Evolutionary conservation across 2,888 invertebrate species (phyloP).

Genomic region (Thelaira solivaga): DNA sequence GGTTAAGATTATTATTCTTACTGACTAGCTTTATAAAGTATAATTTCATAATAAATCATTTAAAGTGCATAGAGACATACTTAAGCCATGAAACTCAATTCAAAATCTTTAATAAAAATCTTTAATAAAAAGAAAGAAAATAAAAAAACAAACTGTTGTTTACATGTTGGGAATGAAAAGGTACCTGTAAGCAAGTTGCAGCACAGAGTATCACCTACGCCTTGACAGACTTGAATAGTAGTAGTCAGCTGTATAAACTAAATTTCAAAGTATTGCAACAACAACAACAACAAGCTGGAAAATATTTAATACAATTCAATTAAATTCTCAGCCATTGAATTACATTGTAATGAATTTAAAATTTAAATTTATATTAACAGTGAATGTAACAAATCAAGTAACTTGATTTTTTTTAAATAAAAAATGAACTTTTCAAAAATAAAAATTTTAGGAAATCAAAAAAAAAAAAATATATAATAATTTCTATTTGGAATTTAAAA

Average conservation of each 20-base stretch:
- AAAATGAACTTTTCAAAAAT: too few species aligned
- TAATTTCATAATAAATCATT: slow-evolving; percentile 58
- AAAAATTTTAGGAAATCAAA: too few species aligned
- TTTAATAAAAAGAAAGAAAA: too few species aligned
- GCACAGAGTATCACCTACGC: slow-evolving; percentile 54
- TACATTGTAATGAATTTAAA: not conserved
- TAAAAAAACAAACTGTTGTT: slow-evolving; percentile 15
- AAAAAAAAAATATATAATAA: too few species aligned
- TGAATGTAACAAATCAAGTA: too few species aligned
- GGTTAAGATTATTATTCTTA: not conserved
- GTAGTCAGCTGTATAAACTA: not conserved
- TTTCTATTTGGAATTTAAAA: too few species aligned
- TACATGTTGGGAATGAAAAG: slow-evolving; percentile 33
- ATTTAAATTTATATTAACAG: not conserved
- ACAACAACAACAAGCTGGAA: slow-evolving; percentile 29
- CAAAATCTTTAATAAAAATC: slow-evolving; percentile 45
- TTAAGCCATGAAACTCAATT: not conserved
- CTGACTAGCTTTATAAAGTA: slow-evolving; percentile 14
- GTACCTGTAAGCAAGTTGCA: slow-evolving; percentile 53
- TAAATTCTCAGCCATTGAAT: not conserved
- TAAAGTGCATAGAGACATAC: slow-evolving; percentile 25
- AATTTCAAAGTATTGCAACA: slow-evolving; percentile 1
- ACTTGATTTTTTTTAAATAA: too few species aligned
- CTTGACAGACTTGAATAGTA: slow-evolving; percentile 11
- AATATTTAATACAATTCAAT: slow-evolving; percentile 6